Base-by-base conservation (phyloP, 2,888 invertebrate genomes). In the Noctua pronuba region DNA sequence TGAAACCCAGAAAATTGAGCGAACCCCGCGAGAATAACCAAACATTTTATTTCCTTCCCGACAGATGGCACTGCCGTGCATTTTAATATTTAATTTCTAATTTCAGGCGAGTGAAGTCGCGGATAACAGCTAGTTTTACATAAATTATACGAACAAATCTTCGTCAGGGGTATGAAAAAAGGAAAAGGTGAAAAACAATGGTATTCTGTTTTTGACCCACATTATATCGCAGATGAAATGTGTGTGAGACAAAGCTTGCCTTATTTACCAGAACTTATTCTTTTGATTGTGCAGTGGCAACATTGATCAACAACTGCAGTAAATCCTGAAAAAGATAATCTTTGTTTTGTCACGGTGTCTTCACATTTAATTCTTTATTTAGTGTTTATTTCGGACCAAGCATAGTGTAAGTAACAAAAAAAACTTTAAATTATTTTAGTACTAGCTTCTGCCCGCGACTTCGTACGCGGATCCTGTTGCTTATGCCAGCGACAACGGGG, bases 61-160 rank as follows among this genome's bases (percentile, higher is more conserved):
- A 88, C 87, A 85, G 86, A 82, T 88, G 84, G 88, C 88, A 80
- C 88, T 72, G 73, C 80, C 64, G 78, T 28, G 71, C 80, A 49
- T 81, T 78, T 88, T 79, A 88, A 88, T 88, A 88, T 88, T 88
- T 88, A 88, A 88, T 87, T 88, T 88, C 88, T 88, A 85, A 88
- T 88, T 88, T 82, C 84, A 75, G 67, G 35, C 70, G 73, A 88
- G 81, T 85, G 81, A 85, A 88, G 88, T 83, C 87, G 77, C 73
- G 88, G 81, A 83, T 88, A 87, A 85, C 79, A 71, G 84, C 78
- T 88, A 82, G 89, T 85, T 84, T 77, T 88, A 84, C 84, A 88
- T 88, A 88, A 88, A 71, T 88, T 78, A 88, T 84, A 88, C 21
- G 74, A 80, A 88, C 85, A 88, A 88, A 87, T 88, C 89, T 85